Conservation (phyloP, 64 coral and sea anemone species). For the Montipora foliosa region DNA sequence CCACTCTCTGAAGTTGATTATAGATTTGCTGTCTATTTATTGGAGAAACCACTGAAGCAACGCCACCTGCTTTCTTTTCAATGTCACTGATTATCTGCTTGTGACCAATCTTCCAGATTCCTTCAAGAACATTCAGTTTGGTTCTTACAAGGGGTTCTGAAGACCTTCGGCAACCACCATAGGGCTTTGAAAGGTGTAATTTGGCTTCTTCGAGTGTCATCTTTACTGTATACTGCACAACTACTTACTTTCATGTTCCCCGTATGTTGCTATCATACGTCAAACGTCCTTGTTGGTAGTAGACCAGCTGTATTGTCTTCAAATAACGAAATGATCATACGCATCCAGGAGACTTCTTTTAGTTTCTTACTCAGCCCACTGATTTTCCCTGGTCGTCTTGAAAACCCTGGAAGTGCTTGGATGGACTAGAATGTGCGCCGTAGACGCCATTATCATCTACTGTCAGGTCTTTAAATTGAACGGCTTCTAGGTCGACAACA, state of each 20-base stretch:
- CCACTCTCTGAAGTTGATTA: constrained; percentile 60
- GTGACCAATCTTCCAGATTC: constrained; percentile 25
- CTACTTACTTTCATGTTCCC: constrained; percentile 23
- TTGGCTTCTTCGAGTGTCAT: neutral
- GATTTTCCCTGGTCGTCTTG: neutral
- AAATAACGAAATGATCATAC: constrained; percentile 5
- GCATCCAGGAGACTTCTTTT: neutral
- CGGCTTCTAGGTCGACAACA: constrained; percentile 39
- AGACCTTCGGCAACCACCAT: neutral
- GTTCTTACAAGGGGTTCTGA: constrained; percentile 33
- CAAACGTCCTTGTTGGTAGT: neutral
- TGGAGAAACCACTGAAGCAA: constrained; percentile 50
- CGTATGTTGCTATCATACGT: constrained; percentile 37
- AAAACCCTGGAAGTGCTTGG: constrained; percentile 4
- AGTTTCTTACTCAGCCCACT: neutral
- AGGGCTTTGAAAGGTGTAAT: neutral
- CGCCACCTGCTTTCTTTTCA: constrained; percentile 62
- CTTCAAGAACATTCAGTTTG: constrained; percentile 16
- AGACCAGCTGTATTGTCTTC: constrained; percentile 50
- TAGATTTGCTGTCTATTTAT: constrained; percentile 71
- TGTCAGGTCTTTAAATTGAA: constrained; percentile 37
- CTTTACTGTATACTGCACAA: constrained; percentile 46
- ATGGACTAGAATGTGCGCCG: constrained; percentile 38
- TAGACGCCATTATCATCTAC: constrained; percentile 56
- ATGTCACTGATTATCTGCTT: constrained; percentile 52